Evolutionary conservation across 2,113 vertebrate species (phyloP).

Genomic region (Trichomycterus rosablanca): DNA sequence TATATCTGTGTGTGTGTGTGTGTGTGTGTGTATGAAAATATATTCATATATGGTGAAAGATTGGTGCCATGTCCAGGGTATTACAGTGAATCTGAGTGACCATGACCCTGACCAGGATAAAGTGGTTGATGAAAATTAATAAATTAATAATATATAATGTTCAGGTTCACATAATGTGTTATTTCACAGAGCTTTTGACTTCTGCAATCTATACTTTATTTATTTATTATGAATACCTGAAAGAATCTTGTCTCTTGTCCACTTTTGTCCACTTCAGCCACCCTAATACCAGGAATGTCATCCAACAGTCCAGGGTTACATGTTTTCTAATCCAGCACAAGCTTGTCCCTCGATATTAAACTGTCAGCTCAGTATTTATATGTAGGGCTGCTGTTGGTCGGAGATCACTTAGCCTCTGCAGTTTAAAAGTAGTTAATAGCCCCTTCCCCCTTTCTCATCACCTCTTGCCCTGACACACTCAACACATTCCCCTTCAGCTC

Average conservation of each 20-base stretch:
- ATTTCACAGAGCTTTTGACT: too few species aligned
- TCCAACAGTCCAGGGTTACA: slow-evolving; percentile 73
- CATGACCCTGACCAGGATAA: too few species aligned
- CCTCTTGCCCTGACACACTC: slow-evolving; percentile 12
- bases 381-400: slow-evolving; percentile 64
- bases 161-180: too few species aligned
- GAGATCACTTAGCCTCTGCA: slow-evolving; percentile 78
- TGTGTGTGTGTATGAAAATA: too few species aligned
- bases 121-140: too few species aligned
- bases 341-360: slow-evolving; percentile 91
- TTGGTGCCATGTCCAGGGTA: too few species aligned
- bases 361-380: slow-evolving; percentile 97
- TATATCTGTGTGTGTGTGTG: too few species aligned
- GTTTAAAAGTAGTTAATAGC: slow-evolving; percentile 89
- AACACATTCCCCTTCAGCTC: slow-evolving; percentile 20
- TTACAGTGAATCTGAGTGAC: too few species aligned
- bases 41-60: too few species aligned
- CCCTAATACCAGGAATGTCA: slow-evolving; percentile 78
- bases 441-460: slow-evolving; percentile 23
- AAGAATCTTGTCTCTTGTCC: slow-evolving; percentile 1
- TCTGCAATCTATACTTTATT: slow-evolving; percentile 23
- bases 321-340: slow-evolving; percentile 88
- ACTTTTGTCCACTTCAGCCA: slow-evolving; percentile 18
- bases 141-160: too few species aligned
- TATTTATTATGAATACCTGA: neutral